phyloP scores from a whole-genome alignment of 2,797 vertebrate species.

The Aulostomus chinensis region DNA sequence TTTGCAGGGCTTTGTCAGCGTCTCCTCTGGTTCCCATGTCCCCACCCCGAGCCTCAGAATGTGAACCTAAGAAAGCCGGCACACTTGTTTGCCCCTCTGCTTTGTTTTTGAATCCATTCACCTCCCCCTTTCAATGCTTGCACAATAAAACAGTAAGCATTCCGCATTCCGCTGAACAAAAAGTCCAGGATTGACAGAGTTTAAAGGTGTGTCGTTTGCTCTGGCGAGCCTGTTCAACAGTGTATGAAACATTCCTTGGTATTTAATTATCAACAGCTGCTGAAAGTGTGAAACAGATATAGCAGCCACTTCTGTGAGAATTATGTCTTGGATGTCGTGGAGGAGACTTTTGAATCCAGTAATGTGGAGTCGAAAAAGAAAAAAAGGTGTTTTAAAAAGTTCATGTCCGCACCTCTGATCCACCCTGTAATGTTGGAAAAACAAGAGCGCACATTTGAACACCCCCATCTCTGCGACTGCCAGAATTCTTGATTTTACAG shows the following conservation, averaged over 20 bases:
- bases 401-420: no score
- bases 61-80: neutral
- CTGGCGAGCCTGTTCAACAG: conserved; percentile 29
- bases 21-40: conserved; percentile 21
- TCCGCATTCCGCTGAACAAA: conserved; percentile 14
- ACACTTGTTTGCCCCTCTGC: conserved; percentile 13
- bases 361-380: neutral
- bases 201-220: conserved; percentile 34
- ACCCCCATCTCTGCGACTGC: conserved; percentile 18
- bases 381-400: no score
- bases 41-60: conserved; percentile 10
- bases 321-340: conserved; percentile 35
- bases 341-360: conserved; percentile 23
- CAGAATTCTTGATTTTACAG: conserved; percentile 28
- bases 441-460: no score
- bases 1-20: conserved; percentile 16
- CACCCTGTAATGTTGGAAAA: no score
- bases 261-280: conserved; percentile 60
- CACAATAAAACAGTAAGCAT: neutral
- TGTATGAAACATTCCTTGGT: conserved; percentile 37
- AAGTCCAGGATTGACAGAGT: conserved; percentile 25
- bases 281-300: conserved; percentile 45
- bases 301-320: conserved; percentile 20
- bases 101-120: conserved; percentile 24
- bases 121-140: neutral